phyloP scores from a whole-genome alignment of 2,888 invertebrate species.

The Balanococcus diminutus region DNA sequence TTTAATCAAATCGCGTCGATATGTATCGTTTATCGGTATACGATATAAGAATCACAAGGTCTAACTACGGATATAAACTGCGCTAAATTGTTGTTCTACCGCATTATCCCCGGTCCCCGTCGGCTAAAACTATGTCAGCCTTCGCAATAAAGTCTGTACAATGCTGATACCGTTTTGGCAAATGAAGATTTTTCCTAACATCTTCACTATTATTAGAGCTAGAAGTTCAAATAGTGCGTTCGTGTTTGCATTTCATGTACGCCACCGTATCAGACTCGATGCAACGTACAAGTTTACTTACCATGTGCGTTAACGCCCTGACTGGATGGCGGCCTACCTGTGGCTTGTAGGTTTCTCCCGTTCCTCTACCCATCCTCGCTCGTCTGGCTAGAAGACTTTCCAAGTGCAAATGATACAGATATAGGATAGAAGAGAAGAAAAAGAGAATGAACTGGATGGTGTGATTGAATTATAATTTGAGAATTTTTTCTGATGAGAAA shows the following conservation, averaged over 20 bases:
- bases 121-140: slow-evolving; percentile 47
- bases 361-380: neutral
- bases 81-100: slow-evolving; percentile 50
- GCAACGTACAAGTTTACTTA: neutral
- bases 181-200: slow-evolving; percentile 51
- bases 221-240: slow-evolving; percentile 35
- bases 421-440: no score
- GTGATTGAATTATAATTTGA: no score
- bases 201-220: slow-evolving; percentile 54
- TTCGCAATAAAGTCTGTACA: slow-evolving; percentile 52
- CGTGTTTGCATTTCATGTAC: slow-evolving; percentile 16
- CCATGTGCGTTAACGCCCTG: neutral
- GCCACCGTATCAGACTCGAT: neutral
- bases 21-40: slow-evolving; percentile 2
- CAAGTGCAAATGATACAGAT: no score
- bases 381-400: neutral
- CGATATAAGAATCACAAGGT: slow-evolving; percentile 42
- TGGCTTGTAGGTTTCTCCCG: neutral
- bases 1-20: neutral
- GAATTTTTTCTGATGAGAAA: no score
- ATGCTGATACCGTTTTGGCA: slow-evolving; percentile 52
- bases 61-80: slow-evolving; percentile 46
- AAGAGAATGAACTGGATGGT: no score
- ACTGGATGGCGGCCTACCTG: neutral
- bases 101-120: slow-evolving; percentile 14